phyloP scores from a whole-genome alignment of 2,888 invertebrate species.

The Biston stratarius region DNA sequence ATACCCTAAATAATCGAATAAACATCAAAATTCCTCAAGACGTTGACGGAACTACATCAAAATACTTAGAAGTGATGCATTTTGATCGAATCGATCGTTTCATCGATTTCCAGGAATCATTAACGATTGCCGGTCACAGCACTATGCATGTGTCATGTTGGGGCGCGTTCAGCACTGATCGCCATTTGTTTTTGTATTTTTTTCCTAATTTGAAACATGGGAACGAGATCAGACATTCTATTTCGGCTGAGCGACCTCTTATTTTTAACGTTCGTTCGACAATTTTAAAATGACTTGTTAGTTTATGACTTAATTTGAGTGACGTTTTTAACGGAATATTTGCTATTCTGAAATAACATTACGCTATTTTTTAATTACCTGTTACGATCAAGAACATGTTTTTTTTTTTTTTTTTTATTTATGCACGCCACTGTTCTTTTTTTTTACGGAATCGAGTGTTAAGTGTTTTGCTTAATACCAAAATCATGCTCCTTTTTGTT shows the following conservation, averaged over 20 bases:
- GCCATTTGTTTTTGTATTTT: conserved; percentile 19
- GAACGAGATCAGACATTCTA: conserved; percentile 8
- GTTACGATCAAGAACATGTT: too few relatives aligned
- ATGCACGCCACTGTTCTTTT: too few relatives aligned
- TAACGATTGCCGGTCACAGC: conserved; percentile 49
- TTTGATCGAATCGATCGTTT: conserved; percentile 41
- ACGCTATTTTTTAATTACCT: too few relatives aligned
- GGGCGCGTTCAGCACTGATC: conserved; percentile 7
- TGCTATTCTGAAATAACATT: too few relatives aligned
- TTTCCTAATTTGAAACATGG: neutral
- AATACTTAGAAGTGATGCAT: conserved; percentile 54
- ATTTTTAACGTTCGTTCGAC: neutral
- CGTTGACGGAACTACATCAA: conserved; percentile 62
- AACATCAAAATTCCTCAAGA: conserved; percentile 42
- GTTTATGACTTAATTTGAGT: too few relatives aligned
- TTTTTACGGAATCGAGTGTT: too few relatives aligned
- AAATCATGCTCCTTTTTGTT: too few relatives aligned
- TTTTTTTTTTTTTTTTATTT: too few relatives aligned
- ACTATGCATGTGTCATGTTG: conserved; percentile 52
- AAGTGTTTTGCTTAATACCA: too few relatives aligned
- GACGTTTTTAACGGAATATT: too few relatives aligned
- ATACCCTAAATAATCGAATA: conserved; percentile 48
- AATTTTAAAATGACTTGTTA: too few relatives aligned
- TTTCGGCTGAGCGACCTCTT: neutral
- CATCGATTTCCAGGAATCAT: conserved; percentile 58